Evolutionary conservation across 2,797 vertebrate species (phyloP).

Genomic region (Leucoraja ocellata): DNA sequence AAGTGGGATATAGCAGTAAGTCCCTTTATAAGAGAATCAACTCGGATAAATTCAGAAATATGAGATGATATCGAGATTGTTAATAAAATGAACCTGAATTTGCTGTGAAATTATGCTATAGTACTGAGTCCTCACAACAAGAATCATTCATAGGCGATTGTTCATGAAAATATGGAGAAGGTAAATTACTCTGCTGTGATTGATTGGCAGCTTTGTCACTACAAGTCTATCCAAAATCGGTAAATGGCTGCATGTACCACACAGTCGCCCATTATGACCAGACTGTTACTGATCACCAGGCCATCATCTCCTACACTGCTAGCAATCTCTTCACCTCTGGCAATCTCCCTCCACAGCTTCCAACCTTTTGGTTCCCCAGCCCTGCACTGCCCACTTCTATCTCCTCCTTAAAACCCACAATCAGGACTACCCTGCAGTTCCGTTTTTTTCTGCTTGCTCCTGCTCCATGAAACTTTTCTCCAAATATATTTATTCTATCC

Average conservation of each 20-base stretch:
- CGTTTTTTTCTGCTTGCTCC: too few relatives aligned
- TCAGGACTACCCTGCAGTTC: too few relatives aligned
- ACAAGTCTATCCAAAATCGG: neutral
- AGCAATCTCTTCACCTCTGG: too few relatives aligned
- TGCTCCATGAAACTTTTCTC: too few relatives aligned
- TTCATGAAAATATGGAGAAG: neutral
- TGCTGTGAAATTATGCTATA: neutral
- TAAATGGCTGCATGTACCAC: too few relatives aligned
- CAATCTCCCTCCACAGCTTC: too few relatives aligned
- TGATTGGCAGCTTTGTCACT: neutral
- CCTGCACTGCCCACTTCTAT: too few relatives aligned
- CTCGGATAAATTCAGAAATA: neutral
- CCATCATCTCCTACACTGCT: too few relatives aligned
- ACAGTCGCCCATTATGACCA: neutral
- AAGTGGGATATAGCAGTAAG: neutral
- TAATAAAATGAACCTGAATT: neutral
- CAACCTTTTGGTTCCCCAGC: too few relatives aligned
- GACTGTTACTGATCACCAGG: neutral
- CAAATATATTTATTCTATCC: too few relatives aligned
- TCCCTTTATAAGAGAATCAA: neutral
- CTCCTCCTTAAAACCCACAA: too few relatives aligned
- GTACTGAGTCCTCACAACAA: neutral
- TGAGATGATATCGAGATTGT: neutral
- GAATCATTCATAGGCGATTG: neutral
- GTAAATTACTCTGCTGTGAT: neutral